Evolutionary conservation across 1,140 invertebrate species (phyloP).

Genomic region (Fopius arisanus): DNA sequence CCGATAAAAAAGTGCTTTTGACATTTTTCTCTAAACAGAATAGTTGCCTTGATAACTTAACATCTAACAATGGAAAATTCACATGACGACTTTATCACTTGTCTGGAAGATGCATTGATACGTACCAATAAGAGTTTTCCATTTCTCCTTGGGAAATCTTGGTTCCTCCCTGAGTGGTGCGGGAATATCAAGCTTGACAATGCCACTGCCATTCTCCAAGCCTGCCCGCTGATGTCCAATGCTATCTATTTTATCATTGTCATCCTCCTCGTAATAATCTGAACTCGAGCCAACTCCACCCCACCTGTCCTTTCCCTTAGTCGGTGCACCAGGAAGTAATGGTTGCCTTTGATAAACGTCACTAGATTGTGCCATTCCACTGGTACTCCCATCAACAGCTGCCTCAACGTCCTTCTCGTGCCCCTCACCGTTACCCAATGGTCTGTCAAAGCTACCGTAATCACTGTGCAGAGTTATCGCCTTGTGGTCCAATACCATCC

Average conservation of each 20-base stretch:
- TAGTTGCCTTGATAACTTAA: too few relatives aligned
- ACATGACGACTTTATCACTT: too few relatives aligned
- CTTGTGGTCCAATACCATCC: slow-evolving; percentile 69
- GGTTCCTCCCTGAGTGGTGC: slow-evolving; percentile 69
- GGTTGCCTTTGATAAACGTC: slow-evolving; percentile 67
- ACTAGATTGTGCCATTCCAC: slow-evolving; percentile 62
- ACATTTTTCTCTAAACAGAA: too few relatives aligned
- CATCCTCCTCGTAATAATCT: slow-evolving; percentile 62
- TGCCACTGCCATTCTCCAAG: slow-evolving; percentile 56
- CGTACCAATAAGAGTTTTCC: slow-evolving; percentile 74
- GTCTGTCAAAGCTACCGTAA: slow-evolving; percentile 67
- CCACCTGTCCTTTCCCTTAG: slow-evolving; percentile 61
- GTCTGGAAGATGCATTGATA: not conserved
- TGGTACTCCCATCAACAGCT: slow-evolving; percentile 57
- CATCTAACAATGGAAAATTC: too few relatives aligned
- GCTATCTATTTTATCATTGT: slow-evolving; percentile 59
- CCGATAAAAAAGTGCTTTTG: too few relatives aligned
- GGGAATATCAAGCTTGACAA: slow-evolving; percentile 68
- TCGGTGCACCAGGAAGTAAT: slow-evolving; percentile 58
- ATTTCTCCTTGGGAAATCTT: slow-evolving; percentile 75
- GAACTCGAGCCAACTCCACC: slow-evolving; percentile 52
- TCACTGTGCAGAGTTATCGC: slow-evolving; percentile 64
- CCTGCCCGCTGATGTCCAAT: slow-evolving; percentile 47
- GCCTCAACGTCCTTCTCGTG: slow-evolving; percentile 55
- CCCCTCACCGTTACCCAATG: slow-evolving; percentile 53